phyloP scores from a whole-genome alignment of 2,797 vertebrate species.

The Amniataba percoides region DNA sequence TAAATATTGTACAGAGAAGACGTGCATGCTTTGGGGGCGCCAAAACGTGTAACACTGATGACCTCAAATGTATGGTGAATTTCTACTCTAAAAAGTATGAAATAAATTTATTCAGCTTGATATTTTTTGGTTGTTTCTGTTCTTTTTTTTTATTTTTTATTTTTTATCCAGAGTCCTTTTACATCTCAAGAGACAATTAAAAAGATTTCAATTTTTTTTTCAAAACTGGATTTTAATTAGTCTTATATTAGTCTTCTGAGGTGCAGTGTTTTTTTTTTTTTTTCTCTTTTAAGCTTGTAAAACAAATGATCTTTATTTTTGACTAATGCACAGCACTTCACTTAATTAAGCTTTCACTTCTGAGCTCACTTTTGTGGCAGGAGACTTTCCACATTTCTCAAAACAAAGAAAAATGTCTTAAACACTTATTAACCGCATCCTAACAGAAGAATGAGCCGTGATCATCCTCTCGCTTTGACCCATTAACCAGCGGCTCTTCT shows the following conservation, averaged over 20 bases:
- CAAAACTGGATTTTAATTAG: conserved; percentile 1
- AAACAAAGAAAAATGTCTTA: background rate
- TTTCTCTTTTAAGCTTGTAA: background rate
- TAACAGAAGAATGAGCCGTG: background rate
- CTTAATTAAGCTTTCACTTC: background rate
- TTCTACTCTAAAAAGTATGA: conserved; percentile 74
- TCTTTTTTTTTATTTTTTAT: background rate
- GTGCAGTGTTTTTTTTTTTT: conserved; percentile 3
- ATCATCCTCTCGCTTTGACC: background rate
- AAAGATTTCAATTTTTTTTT: background rate
- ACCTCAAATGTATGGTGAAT: conserved; percentile 78
- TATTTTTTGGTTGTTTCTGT: conserved; percentile 53
- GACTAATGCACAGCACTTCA: background rate
- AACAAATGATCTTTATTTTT: background rate
- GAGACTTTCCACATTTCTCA: background rate
- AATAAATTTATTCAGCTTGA: conserved; percentile 78
- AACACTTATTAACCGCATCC: background rate
- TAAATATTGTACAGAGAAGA: conserved; percentile 62
- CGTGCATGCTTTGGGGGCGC: conserved; percentile 80
- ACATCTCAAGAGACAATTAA: background rate
- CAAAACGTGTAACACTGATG: conserved; percentile 66
- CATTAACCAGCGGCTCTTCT: conserved; percentile 34
- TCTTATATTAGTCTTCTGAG: conserved; percentile 42
- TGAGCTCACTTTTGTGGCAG: background rate
- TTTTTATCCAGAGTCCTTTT: background rate